phyloP scores from a whole-genome alignment of 2,113 vertebrate genomes.

The Ramphastos sulfuratus region DNA sequence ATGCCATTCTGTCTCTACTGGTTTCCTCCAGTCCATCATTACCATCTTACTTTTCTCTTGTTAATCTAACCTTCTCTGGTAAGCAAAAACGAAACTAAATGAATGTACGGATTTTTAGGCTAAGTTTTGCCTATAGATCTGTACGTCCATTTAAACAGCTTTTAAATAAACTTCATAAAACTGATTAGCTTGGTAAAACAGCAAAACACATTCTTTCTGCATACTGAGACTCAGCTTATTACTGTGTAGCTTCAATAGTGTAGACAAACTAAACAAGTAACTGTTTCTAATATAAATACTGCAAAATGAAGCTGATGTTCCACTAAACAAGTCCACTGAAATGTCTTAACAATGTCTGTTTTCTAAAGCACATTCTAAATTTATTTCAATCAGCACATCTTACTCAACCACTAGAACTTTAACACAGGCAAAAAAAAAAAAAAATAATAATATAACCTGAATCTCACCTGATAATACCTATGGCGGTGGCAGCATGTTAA shows the following conservation, averaged over 20 bases:
- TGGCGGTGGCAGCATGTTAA: background rate
- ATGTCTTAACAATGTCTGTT: slow-evolving; percentile 49
- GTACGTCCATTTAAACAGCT: background rate
- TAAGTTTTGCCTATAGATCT: background rate
- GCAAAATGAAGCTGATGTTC: slow-evolving; percentile 36
- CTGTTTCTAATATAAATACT: slow-evolving; percentile 56
- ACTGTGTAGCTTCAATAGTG: background rate
- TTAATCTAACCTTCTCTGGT: background rate
- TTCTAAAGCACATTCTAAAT: slow-evolving; percentile 33
- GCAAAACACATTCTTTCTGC: background rate
- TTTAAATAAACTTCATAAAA: background rate
- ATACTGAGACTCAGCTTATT: slow-evolving; percentile 25
- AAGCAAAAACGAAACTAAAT: background rate
- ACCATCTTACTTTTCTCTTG: background rate
- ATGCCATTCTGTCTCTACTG: background rate
- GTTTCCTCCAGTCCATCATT: background rate
- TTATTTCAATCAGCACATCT: slow-evolving; percentile 33
- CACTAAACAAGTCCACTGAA: slow-evolving; percentile 66
- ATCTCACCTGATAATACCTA: background rate
- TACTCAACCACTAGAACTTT: slow-evolving; percentile 17
- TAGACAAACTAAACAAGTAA: slow-evolving; percentile 2
- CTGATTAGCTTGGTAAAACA: background rate
- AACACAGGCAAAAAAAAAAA: background rate
- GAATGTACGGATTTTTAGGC: background rate
- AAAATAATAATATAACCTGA: too few species aligned